Base-by-base conservation (phyloP, 1,140 invertebrate species). In the Drosophila baimaii region DNA sequence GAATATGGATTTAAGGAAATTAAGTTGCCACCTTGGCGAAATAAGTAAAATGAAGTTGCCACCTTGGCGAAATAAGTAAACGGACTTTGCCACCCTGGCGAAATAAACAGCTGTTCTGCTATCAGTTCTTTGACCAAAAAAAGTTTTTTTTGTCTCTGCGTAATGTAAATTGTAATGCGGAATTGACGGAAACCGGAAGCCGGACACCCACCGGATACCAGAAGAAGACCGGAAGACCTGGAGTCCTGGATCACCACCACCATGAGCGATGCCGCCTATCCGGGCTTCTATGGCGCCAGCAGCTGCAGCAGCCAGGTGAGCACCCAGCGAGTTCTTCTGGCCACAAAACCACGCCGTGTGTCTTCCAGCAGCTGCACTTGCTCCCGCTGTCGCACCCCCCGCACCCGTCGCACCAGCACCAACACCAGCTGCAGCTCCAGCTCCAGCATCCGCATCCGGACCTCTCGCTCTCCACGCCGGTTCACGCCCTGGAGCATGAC, bases 261-360 rank as follows among this genome's bases (percentile, higher is more conserved):
- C n/a, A 86, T 86, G 82, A 86, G 70, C 63, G 83, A 86, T 76
- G 79, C 83, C 46, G 79, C 75, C 27, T 88, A 72, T 31, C 41
- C 79, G 13, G 85, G 75, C 55, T 88, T 72, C 33, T 84, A 66
- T 31, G 59, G 68, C 58, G 44, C 54, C 23, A 70, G 82, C 55
- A 54, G 8, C 19, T 31, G 7, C 4, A 52, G 27, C 83, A 63
- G 57, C 43, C 43, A 58, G 44, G 59, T 55, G 27, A 44, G 61
- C 27, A 25, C 41, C 37, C 23, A 15, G 33, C 23, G 54, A 68
- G 61, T 59, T 54, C 55, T 17, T 35, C 29, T 68, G 52, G 47
- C 54, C 73, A 47, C 27, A 73, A 62, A 58, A 58, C 55, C 62
- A 77, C 65, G 62, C 63, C 46, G 68, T 79, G 66, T 72, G 58